phyloP scores from a whole-genome alignment of 2,797 vertebrate genomes.

The Hippoglossus hippoglossus region DNA sequence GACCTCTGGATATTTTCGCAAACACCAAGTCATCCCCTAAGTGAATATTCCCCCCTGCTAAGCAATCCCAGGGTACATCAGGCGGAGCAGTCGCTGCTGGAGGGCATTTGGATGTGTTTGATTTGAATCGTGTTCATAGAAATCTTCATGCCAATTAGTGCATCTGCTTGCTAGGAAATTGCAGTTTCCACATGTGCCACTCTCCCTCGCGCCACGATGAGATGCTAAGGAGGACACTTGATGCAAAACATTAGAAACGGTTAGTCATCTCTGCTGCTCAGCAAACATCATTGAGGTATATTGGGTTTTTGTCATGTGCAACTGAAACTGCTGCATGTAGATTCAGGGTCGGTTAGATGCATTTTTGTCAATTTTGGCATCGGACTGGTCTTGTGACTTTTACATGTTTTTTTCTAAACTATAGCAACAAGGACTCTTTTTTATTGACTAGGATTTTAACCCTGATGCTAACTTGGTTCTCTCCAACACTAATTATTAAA shows the following conservation, averaged over 20 bases:
- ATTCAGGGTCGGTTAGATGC: not conserved
- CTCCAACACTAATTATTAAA: no score
- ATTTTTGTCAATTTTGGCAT: not conserved
- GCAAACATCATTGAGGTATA: not conserved
- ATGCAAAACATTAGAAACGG: not conserved
- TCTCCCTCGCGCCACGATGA: not conserved
- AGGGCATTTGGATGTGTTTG: slow-evolving; percentile 5
- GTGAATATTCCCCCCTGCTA: not conserved
- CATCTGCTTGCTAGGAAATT: not conserved
- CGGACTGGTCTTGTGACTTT: not conserved
- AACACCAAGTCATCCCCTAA: not conserved
- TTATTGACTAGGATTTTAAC: not conserved
- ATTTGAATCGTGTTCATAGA: not conserved
- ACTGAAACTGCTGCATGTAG: not conserved
- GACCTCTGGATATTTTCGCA: slow-evolving; percentile 20
- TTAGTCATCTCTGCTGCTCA: not conserved
- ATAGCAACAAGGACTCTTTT: not conserved
- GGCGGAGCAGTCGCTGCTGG: slow-evolving; percentile 15
- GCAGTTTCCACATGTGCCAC: no score
- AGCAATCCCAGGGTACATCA: not conserved
- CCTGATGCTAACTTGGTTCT: not conserved
- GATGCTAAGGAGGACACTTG: not conserved
- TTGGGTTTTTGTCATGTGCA: not conserved
- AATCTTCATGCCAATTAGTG: not conserved
- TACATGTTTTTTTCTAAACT: not conserved